Evolutionary conservation across 2,113 vertebrate species (phyloP).

Genomic region (Peucedramus taeniatus): DNA sequence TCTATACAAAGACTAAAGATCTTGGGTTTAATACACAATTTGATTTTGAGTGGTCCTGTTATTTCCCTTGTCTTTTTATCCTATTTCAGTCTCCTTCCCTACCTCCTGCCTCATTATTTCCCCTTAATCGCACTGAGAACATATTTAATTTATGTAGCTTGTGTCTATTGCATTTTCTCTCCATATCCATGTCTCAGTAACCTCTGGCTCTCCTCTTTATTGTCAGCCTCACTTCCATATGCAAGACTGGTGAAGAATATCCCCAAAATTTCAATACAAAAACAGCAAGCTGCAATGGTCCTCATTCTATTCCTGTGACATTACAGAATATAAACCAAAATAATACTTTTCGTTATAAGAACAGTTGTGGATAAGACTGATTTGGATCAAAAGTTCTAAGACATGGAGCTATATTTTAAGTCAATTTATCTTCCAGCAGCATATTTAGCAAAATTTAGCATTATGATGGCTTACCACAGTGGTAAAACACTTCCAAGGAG

Average conservation of each 20-base stretch:
- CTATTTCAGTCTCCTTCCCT: background rate
- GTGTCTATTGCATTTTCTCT: background rate
- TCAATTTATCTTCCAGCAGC: background rate
- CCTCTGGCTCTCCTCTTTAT: background rate
- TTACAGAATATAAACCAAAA: background rate
- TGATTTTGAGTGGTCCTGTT: background rate
- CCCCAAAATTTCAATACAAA: background rate
- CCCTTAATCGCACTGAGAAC: background rate
- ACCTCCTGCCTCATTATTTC: fast-evolving
- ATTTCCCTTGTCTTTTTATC: background rate
- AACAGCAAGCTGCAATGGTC: background rate
- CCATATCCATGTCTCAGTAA: background rate
- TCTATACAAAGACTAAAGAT: background rate
- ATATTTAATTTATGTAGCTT: background rate
- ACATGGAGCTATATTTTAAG: background rate
- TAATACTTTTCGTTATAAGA: background rate
- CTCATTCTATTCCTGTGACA: background rate
- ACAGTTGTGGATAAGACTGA: background rate
- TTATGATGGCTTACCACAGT: background rate
- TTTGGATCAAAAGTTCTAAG: background rate
- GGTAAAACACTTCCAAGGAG: background rate
- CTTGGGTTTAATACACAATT: background rate
- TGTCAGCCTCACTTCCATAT: background rate
- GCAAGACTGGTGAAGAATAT: background rate
- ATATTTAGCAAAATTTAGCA: background rate